A percentile compares a stretch with the other conserved stretches of the same genome.
Conservation (phyloP, 2,797 vertebrate species). For the Coranthus polyacanthus region DNA sequence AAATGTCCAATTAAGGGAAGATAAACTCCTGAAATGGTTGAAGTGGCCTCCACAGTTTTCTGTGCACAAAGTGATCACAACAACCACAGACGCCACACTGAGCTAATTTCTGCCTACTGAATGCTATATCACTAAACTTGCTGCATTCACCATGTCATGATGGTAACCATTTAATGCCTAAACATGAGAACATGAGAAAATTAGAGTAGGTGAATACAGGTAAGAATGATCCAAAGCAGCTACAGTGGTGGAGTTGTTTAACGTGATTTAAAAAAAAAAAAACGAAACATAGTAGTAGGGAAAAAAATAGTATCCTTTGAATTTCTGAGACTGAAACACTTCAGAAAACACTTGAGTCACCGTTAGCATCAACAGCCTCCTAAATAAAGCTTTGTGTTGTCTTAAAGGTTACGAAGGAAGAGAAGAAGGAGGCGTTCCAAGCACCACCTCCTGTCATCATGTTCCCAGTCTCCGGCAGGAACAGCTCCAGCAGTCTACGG, state of each 20-base stretch:
- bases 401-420: constrained; percentile 79
- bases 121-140: not conserved
- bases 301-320: no score
- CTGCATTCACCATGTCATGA: not conserved
- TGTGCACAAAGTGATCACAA: not conserved
- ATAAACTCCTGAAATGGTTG: constrained; percentile 1
- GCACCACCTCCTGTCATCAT: constrained; percentile 81
- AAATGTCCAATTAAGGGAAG: not conserved
- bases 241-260: no score
- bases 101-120: not conserved
- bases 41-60: not conserved
- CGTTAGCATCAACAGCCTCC: constrained; percentile 19
- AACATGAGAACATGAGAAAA: no score
- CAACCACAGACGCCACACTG: not conserved
- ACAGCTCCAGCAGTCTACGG: constrained; percentile 82
- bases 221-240: no score
- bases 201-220: no score
- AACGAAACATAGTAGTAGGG: no score
- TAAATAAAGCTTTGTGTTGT: constrained; percentile 52
- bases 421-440: constrained; percentile 48
- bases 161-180: no score
- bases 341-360: not conserved
- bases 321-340: no score
- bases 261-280: no score
- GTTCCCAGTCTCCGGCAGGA: constrained; percentile 84